Base-by-base conservation (phyloP, 2,797 vertebrate genomes). In the Acanthurus tractus region DNA sequence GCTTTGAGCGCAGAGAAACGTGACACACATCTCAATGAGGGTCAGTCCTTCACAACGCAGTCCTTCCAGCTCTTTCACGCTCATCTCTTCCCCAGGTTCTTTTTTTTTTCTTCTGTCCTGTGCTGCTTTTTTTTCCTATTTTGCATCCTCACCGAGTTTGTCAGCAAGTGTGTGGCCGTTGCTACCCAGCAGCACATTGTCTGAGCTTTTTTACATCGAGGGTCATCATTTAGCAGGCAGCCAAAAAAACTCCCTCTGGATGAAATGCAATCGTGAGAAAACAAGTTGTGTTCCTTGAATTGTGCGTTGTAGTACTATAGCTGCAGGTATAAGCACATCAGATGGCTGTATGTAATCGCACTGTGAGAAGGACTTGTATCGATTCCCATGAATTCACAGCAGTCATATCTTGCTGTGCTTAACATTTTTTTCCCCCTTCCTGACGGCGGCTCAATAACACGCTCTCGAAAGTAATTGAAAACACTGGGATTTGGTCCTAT, bases 1-100 rank as follows among this genome's bases (percentile, higher is more conserved):
- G 63, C 82, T 81, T 75, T 68, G 72, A 90, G 87, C 45, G 81
- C 82, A 85, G 88, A 72, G 78, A 72, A 88, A 94, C 82, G 84
- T 90, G 91, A 88, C 67, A 59, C 85, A 79, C 68, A 89, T 93
- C 81, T 84, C 78, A 88, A 92, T 22, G 71, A 83, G 73, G 64
- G 59, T 70, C 70, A 80, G 68, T 49, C 76, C 66, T 74, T 70
- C 68, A 66, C 65, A 61, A 8, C 14, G 23, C 69, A 53, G 48
- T 36, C 42, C 70, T 50, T 49, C 58, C 64, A 70, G 65, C 46
- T 74, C 62, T 42, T 54, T 75, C 45, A 70, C 10, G 17, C 61
- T 86, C 66, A 4, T 63, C 73, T 74, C 50, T 22, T 74, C 70
- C 65, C 63, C 38, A 0, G 57, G 64, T 72, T 40, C 66, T 49